These are phyloP conservation scores for Sympetrum striolatum DNA, from an alignment of 2,888 invertebrate genomes.

Conservation along the genomic window DNA sequence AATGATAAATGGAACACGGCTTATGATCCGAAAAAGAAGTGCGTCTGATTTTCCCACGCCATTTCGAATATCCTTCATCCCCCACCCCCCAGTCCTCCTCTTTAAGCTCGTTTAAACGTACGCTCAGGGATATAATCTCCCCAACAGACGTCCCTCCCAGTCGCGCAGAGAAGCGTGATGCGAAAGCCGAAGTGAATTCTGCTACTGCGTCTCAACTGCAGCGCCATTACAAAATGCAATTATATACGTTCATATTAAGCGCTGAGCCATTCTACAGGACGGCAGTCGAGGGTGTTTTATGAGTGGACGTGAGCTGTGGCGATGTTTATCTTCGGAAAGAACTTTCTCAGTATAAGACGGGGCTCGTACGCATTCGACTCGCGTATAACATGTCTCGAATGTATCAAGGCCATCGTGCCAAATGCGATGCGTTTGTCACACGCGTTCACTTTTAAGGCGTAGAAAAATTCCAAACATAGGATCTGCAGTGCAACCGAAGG, in stretches of 20 bases:
- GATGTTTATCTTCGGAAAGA: neutral
- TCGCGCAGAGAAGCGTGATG: neutral
- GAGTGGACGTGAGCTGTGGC: neutral
- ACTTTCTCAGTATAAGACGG: neutral
- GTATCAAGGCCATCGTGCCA: neutral
- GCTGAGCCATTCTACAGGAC: neutral
- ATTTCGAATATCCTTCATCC: neutral
- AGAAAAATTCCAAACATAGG: neutral
- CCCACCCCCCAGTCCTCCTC: neutral
- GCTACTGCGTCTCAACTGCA: neutral
- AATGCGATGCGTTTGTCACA: constrained; percentile 6
- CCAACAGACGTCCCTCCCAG: constrained; percentile 12
- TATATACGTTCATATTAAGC: constrained; percentile 20
- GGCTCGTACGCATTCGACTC: neutral
- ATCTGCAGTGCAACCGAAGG: neutral
- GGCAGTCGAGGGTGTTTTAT: constrained; percentile 26
- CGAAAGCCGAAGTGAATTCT: neutral
- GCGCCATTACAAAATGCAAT: neutral
- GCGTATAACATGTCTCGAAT: neutral
- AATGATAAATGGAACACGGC: neutral
- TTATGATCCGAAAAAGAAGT: neutral
- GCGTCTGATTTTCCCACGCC: constrained; percentile 38
- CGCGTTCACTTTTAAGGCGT: neutral
- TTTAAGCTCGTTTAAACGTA: constrained; percentile 7
- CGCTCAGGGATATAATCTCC: neutral